Evolutionary conservation across 2,888 invertebrate species (phyloP), one percentile per base, ranked within the genome.

Genomic region (Aproaerema taeniolella): DNA sequence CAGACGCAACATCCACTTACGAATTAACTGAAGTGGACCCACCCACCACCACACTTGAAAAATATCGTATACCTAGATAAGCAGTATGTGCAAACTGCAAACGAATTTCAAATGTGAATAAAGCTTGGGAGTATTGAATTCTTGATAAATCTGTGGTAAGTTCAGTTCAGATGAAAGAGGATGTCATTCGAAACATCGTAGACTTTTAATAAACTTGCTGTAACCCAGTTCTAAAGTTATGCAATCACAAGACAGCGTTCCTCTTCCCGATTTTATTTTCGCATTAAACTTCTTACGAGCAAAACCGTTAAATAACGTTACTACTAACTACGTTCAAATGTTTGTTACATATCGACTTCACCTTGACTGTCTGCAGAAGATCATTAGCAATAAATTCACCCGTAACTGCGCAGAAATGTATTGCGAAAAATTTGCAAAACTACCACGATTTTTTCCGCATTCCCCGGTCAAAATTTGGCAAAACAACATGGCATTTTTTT

Each of bases 301-400:
- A 4, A 9, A 6, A n/a, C 20, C 5, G 4, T 4, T 20, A 43
- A 44, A 52, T 50, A 28, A 61, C 52, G 61, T 52, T n/a, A n/a
- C n/a, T n/a, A n/a, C n/a, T n/a, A 54, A 62, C 53, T 61, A 47
- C 43, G 49, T 56, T 58, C 59, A 60, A 55, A 47, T 52, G 53
- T 52, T 46, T 53, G 55, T 56, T 57, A 46, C 53, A 60, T 67
- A 72, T 73, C 65, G 61, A 66, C 70, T 58, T 55, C 58, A 60
- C 73, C 73, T 74, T 73, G 70, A 55, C 48, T 43, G 52, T 49
- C 52, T 54, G 36, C 42, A 41, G 43, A 47, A 55, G 50, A 47
- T 48, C 45, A 43, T 42, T 49, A 46, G 47, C 46, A 45, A 53
- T 56, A 52, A 48, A 52, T 51, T 45, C 45, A 47, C 38, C 43